Evolutionary conservation across 1,140 invertebrate genomes (phyloP), one percentile per base, ranked within the genome.

Genomic region (Campoletis sonorensis): DNA sequence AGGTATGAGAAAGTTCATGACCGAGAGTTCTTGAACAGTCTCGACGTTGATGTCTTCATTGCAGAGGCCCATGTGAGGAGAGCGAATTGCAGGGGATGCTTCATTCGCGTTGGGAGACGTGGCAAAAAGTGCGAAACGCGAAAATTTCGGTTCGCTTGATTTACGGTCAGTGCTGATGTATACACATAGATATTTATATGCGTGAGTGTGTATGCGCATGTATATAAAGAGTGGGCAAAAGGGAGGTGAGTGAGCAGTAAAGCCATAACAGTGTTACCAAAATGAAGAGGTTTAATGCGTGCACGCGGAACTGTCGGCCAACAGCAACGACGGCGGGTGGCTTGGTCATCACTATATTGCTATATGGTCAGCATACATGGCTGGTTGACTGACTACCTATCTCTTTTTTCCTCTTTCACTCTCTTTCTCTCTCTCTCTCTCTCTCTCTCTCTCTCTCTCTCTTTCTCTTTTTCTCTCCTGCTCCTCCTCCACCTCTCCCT

Each of bases 251-350:
- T 64, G 68, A 77, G 86, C 86, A 83, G 84, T 90, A 91, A 91
- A 90, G 80, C 83, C 85, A 86, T 90, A 88, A 90, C 88, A 87
- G 84, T 87, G 87, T 91, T 90, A 89, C 87, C 84, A 85, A 90
- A 89, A 90, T 90, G 86, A 90, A 89, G 88, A 88, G 87, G 87
- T 89, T 89, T 89, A 88, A 88, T 87, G 86, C 86, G 79, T 80
- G 86, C 80, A 70, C 81, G 82, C 83, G 81, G 79, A 54, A 68
- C 79, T 78, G 81, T 49, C 49, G 51, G 58, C 73, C 58, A 51
- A 49, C 72, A 54, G 72, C 40, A 45, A 27, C 51, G 26, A 77
- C 18, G 72, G 75, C 75, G 75, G 54, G 30, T 77, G 75, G 54
- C 30, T 33, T 72, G 58, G 61, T 73, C 45, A 49, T 67, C 68